Percentiles rank a stretch among this genome's conserved stretches.
Conservation (phyloP, 2,888 invertebrate species). For the Drosophila mayaguana region DNA sequence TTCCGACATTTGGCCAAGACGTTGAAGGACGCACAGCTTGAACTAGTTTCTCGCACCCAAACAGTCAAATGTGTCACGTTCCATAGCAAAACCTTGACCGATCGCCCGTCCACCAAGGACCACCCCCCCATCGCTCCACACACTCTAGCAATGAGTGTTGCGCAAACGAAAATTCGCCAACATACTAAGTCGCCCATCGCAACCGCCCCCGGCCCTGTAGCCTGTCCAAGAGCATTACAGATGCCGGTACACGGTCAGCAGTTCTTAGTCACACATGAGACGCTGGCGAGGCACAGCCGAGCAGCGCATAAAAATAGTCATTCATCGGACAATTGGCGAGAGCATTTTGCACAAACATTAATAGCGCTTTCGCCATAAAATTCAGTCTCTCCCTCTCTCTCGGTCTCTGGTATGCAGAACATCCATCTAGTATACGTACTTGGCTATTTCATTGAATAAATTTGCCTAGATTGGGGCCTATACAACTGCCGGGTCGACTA, state of each 20-base stretch:
- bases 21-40: conserved; percentile 55
- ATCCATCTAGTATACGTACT: conserved; percentile 38
- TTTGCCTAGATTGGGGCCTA: conserved; percentile 30
- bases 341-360: conserved; percentile 41
- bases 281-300: conserved; percentile 22
- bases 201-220: not conserved
- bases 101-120: conserved; percentile 50
- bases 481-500: conserved; percentile 34
- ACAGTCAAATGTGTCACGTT: conserved; percentile 64
- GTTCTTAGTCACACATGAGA: conserved; percentile 48
- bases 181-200: conserved; percentile 30
- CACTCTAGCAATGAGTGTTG: conserved; percentile 46
- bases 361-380: conserved; percentile 69
- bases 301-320: conserved; percentile 56
- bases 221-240: conserved; percentile 10
- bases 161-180: conserved; percentile 63
- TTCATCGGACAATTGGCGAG: conserved; percentile 48
- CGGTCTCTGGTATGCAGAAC: not conserved
- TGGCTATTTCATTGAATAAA: conserved; percentile 63
- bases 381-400: not conserved
- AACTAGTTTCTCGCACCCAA: conserved; percentile 44
- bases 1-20: conserved; percentile 36
- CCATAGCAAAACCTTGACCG: conserved; percentile 71
- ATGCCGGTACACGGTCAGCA: conserved; percentile 46
- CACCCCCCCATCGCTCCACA: conserved; percentile 4